Percentiles rank a stretch among this genome's conserved stretches.
Evolutionary conservation across 2,888 invertebrate species (phyloP).

Genomic region (Dendrolimus houi): DNA sequence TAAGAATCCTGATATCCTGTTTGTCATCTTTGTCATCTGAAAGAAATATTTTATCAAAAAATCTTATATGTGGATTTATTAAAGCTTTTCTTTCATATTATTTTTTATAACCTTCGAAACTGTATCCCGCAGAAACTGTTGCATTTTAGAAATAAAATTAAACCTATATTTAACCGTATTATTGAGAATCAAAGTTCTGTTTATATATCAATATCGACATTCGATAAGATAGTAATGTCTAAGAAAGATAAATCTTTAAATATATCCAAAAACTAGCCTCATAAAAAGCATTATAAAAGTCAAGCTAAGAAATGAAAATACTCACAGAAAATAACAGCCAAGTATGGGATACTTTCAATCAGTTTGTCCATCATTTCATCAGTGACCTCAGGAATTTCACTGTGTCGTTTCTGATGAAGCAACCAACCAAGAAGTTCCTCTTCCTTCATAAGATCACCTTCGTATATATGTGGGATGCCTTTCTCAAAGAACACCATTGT

Average conservation of each 20-base stretch:
- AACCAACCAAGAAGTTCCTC: slow-evolving; percentile 93
- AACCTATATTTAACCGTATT: too few relatives aligned
- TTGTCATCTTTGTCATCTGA: slow-evolving; percentile 93
- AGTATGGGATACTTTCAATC: slow-evolving; percentile 85
- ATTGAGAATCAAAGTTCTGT: too few relatives aligned
- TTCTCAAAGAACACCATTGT: slow-evolving; percentile 87
- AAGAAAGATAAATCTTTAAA: too few relatives aligned
- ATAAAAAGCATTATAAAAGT: too few relatives aligned
- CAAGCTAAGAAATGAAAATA: slow-evolving; percentile 19
- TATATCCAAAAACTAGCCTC: too few relatives aligned
- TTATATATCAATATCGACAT: too few relatives aligned
- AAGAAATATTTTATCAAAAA: slow-evolving; percentile 16
- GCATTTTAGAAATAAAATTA: too few relatives aligned
- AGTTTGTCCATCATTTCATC: slow-evolving; percentile 96
- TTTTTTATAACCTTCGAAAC: too few relatives aligned
- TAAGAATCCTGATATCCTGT: slow-evolving; percentile 90
- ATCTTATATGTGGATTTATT: too few relatives aligned
- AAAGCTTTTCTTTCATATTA: too few relatives aligned
- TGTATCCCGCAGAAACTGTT: too few relatives aligned
- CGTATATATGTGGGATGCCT: slow-evolving; percentile 84
- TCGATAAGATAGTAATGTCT: too few relatives aligned
- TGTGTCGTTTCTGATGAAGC: slow-evolving; percentile 91
- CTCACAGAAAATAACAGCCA: slow-evolving; percentile 95
- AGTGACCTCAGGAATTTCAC: slow-evolving; percentile 94
- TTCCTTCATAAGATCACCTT: slow-evolving; percentile 93